phyloP scores from a whole-genome alignment of 1,140 invertebrate genomes.

The Scaptomyza graminum region DNA sequence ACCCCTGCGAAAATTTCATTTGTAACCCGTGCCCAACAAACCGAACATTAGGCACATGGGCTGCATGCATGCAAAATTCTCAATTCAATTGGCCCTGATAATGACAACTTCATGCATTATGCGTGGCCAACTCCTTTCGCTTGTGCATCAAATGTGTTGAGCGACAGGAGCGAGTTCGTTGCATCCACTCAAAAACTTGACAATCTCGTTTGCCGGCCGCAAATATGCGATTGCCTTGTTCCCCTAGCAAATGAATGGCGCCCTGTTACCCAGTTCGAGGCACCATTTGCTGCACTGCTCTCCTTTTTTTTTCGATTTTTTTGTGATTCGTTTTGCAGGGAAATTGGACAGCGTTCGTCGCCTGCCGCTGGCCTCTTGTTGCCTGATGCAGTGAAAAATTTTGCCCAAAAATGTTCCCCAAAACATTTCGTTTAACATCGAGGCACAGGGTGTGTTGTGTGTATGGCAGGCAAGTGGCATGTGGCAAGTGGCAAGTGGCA shows the following conservation, averaged over 20 bases:
- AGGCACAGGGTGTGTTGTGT: conserved; percentile 35
- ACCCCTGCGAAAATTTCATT: conserved; percentile 57
- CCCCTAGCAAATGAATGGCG: conserved; percentile 71
- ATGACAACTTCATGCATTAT: conserved; percentile 83
- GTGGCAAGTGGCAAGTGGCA: conserved; percentile 17
- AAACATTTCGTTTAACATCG: conserved; percentile 72
- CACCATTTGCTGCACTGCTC: conserved; percentile 65
- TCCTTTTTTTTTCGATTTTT: conserved; percentile 21
- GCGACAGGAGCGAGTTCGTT: conserved; percentile 23
- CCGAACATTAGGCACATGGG: conserved; percentile 65
- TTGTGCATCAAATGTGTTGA: conserved; percentile 29
- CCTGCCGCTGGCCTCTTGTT: conserved; percentile 22
- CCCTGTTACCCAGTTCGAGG: conserved; percentile 27
- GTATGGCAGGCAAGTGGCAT: conserved; percentile 8
- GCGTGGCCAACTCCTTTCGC: conserved; percentile 37
- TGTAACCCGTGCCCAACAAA: conserved; percentile 35
- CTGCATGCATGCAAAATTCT: conserved; percentile 53
- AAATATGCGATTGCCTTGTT: conserved; percentile 81
- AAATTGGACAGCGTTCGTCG: conserved; percentile 23
- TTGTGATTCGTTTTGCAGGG: conserved; percentile 1
- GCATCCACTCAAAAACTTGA: conserved; percentile 69
- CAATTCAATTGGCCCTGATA: conserved; percentile 83
- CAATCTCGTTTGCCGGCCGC: conserved; percentile 75
- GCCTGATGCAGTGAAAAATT: conserved; percentile 66
- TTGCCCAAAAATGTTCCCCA: conserved; percentile 70